phyloP scores from a whole-genome alignment of 2,113 vertebrate species.

The Alligator mississippiensis region DNA sequence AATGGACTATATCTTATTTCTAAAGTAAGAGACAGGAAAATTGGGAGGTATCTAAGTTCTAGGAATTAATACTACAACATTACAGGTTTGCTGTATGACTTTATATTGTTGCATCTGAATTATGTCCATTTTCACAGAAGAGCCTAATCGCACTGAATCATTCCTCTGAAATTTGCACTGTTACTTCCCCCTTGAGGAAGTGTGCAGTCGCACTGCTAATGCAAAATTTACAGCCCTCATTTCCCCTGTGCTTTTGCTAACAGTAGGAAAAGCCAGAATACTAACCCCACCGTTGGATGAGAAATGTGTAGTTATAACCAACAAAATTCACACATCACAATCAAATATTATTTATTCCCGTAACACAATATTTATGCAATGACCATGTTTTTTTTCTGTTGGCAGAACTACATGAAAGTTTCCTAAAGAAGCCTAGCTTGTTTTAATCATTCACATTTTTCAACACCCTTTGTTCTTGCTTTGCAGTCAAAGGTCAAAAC shows the following conservation, averaged over 20 bases:
- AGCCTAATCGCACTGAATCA: constrained; percentile 38
- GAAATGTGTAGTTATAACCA: not conserved
- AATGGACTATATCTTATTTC: not conserved
- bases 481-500: constrained; percentile 81
- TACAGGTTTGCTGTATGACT: constrained; percentile 25
- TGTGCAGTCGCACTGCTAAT: constrained; percentile 38
- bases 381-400: constrained; percentile 5
- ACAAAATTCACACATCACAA: not conserved
- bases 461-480: constrained; percentile 70
- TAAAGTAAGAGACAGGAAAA: not conserved
- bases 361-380: constrained; percentile 23
- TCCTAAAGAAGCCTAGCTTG: constrained; percentile 29
- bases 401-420: constrained; percentile 36
- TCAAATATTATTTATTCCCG: constrained; percentile 22
- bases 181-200: constrained; percentile 70
- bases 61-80: not conserved
- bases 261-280: not conserved
- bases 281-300: not conserved
- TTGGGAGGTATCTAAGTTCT: not conserved
- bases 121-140: constrained; percentile 18
- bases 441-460: constrained; percentile 59
- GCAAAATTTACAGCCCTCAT: constrained; percentile 39
- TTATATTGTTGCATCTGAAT: constrained; percentile 10
- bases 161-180: constrained; percentile 65
- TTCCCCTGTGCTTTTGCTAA: constrained; percentile 25